These are phyloP conservation scores for Catocala sponsa DNA, from an alignment of 2,888 invertebrate species.

Conservation along the genomic window DNA sequence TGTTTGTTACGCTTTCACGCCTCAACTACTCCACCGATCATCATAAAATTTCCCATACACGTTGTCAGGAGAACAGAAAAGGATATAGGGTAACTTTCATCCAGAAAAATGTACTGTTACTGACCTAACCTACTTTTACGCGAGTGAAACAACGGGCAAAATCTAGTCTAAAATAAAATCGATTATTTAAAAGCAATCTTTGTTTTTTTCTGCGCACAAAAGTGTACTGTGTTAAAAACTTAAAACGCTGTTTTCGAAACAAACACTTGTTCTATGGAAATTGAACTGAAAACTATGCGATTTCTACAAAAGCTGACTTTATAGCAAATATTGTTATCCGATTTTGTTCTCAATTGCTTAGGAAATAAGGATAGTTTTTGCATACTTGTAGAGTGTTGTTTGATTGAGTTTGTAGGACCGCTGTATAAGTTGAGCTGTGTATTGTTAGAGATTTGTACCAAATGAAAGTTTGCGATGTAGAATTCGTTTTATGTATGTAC, in stretches of 20 bases:
- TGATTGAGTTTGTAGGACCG: conserved; percentile 18
- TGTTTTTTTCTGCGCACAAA: conserved; percentile 14
- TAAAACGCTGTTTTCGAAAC: conserved; percentile 31
- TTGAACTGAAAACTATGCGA: conserved; percentile 34
- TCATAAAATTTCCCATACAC: no score
- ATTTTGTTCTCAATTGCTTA: conserved; percentile 12
- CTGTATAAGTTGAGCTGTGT: conserved; percentile 14
- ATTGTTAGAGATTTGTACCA: conserved; percentile 21
- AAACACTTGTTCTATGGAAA: conserved; percentile 36
- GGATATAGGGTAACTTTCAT: no score
- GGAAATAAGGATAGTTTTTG: conserved; percentile 13
- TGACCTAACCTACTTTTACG: no score
- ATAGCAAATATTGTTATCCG: conserved; percentile 2
- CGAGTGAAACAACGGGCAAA: no score
- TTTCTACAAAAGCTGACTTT: conserved; percentile 20
- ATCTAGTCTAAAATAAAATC: not conserved
- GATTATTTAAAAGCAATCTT: not conserved
- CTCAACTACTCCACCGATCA: no score
- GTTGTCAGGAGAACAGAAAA: no score
- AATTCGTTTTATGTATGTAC: no score
- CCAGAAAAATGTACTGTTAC: no score
- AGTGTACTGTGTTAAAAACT: conserved; percentile 39
- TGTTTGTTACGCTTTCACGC: no score
- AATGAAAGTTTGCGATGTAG: conserved; percentile 24
- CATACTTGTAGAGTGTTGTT: not conserved